These are phyloP conservation scores for Neopipo cinnamomea DNA, from an alignment of 2,113 vertebrate genomes.

Conservation along the genomic window DNA sequence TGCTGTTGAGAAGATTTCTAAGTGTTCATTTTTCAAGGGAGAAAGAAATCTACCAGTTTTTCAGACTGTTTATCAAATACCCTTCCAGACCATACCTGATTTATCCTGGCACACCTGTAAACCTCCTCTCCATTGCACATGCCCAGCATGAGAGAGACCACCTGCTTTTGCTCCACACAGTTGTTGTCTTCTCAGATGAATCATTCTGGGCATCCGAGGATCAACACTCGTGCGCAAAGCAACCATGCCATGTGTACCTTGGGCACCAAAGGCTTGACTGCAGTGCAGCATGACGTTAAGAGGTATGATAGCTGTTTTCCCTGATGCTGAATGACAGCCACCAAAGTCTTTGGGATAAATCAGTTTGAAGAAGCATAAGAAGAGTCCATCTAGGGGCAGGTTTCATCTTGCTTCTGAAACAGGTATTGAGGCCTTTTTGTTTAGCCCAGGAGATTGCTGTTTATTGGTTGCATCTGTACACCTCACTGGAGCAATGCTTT, in stretches of 20 bases:
- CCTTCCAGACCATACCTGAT: neutral
- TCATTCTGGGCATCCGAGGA: neutral
- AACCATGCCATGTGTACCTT: fast-evolving
- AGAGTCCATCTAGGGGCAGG: neutral
- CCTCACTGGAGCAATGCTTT: neutral
- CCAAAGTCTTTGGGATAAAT: neutral
- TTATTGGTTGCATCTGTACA: neutral
- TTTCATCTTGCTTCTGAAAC: neutral
- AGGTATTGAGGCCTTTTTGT: neutral
- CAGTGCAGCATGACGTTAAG: neutral
- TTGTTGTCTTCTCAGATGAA: neutral
- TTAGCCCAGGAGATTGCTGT: neutral
- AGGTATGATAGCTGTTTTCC: neutral
- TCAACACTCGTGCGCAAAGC: neutral
- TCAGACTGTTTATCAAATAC: neutral
- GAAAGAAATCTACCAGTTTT: neutral
- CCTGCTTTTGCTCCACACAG: neutral
- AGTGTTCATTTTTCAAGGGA: neutral
- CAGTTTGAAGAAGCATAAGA: neutral
- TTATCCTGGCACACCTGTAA: neutral
- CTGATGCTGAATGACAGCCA: neutral
- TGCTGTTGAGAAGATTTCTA: neutral
- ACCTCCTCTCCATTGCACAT: neutral
- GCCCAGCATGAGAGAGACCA: neutral
- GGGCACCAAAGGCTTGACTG: neutral